Percentiles rank a stretch among this genome's conserved stretches.
Conservation (phyloP, 2,113 vertebrate species). For the Gallinago undulata region DNA sequence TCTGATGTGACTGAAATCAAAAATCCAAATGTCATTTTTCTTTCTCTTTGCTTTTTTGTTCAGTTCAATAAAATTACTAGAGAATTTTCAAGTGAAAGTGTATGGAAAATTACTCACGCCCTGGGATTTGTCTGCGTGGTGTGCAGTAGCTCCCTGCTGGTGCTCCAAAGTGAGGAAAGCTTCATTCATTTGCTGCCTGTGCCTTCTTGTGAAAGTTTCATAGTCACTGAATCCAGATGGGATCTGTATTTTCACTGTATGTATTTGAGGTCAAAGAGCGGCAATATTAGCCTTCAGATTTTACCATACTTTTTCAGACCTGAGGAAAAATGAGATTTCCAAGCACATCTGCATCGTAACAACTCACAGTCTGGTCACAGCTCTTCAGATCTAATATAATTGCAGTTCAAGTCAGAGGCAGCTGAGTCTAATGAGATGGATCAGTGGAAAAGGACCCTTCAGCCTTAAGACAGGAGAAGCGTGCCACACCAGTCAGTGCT, state of each 20-base stretch:
- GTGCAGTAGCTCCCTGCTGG: not conserved
- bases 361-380: not conserved
- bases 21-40: not conserved
- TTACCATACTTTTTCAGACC: not conserved
- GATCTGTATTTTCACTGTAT: conserved; percentile 5
- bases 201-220: not conserved
- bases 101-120: not conserved
- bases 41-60: not conserved
- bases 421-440: not conserved
- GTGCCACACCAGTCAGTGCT: not conserved
- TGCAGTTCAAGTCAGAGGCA: not conserved
- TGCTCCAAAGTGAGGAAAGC: not conserved
- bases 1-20: not conserved
- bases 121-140: not conserved
- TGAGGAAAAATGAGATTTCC: not conserved
- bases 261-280: conserved; percentile 7
- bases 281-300: not conserved
- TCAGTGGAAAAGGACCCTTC: not conserved
- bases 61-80: not conserved
- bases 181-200: not conserved
- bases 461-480: not conserved
- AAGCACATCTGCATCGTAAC: not conserved
- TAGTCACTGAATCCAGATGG: not conserved
- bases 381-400: not conserved
- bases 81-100: not conserved